Base-by-base conservation (phyloP, 2,797 vertebrate genomes). In the Tragopan temminckii region DNA sequence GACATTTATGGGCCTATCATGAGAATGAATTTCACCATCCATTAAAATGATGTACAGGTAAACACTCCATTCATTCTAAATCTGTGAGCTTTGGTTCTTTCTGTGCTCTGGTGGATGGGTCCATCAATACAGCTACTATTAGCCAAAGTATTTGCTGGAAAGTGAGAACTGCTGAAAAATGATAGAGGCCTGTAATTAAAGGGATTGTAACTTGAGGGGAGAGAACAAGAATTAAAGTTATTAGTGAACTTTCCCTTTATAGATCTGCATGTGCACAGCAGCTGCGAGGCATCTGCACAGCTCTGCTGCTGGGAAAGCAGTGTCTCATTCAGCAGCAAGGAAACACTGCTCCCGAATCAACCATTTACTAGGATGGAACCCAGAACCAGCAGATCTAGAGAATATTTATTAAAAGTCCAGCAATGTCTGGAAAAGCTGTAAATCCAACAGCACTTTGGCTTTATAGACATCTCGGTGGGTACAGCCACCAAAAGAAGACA, bases 1-100 rank as follows among this genome's bases (percentile, higher is more conserved):
- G 97, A 98, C 97, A 97, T 98, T 98, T 98, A 98, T 97, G 96
- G 97, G 95, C 97, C 97, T 97, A 98, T 98, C 97, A 97, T 98
- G 97, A 97, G 98, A 98, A 98, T 98, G 95, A 96, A 98, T 98
- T 98, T 97, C 96, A 94, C 97, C 97, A 97, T 98, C 97, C 97
- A 98, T 98, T 98, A 97, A 97, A 97, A 96, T 79, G 91, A 97
- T 97, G 95, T 97, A 97, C 97, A 97, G 97, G 97, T 98, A 97
- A 97, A 97, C 96, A 97, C 95, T 97, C 95, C 96, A 97, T 98
- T 97, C 98, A 97, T 97, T 97, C 96, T 97, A 97, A 97, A 97
- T 97, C 97, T 96, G 88, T 71, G 94, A 93, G 96, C 80, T 95
- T 95, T 90, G 85, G 90, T 95, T 93, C 89, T 80, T 94, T 80